Evolutionary conservation across 2,113 vertebrate genomes (phyloP), one percentile per base, ranked within the genome.

Genomic region (Oncorhynchus kisutch): DNA sequence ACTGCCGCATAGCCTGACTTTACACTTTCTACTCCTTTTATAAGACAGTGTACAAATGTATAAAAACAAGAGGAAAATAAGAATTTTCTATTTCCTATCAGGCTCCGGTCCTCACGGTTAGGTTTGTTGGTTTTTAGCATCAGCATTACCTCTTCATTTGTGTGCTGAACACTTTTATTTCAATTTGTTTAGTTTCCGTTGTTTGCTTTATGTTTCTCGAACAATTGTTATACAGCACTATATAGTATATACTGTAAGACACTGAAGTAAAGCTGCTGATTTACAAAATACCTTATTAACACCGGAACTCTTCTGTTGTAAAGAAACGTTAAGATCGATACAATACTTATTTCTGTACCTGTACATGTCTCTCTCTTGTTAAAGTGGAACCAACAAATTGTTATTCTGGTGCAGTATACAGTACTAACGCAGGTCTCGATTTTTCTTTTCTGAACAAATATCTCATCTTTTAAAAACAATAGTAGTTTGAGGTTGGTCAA

Each of bases 41-140:
- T 98, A 96, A 95, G 95, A 93, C 95, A 95, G 94, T 98, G 96
- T 97, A 96, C 94, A 97, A 95, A 90, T 91, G 90, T 93, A 93
- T 86, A 95, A 87, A 90, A 89, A 85, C 25, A 81, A 87, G 39
- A 45, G 84, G 83, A 85, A 89, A 90, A 88, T 64, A 81, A 84
- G 94, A 94, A 88, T 95, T 97, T 98, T 98, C 95, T 97, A 97
- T 96, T 96, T 96, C 95, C 94, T 95, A 95, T 88, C 93, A 95
- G 87, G 90, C 88, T 96, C 51, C 51, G 13, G 14, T 54, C 51
- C 12, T 54, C 94, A 95, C 93, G 92, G 93, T 94, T 94, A 85
- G 83, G 83, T 89, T 92, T 86, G 80, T 90, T 94, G 76, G 78
- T 86, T 86, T 88, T 54, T 92, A 92, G 92, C 94, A 96, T 97